Evolutionary conservation across 1,140 invertebrate genomes (phyloP), one percentile per base, ranked within the genome.

Genomic region (Caenorhabditis remanei): DNA sequence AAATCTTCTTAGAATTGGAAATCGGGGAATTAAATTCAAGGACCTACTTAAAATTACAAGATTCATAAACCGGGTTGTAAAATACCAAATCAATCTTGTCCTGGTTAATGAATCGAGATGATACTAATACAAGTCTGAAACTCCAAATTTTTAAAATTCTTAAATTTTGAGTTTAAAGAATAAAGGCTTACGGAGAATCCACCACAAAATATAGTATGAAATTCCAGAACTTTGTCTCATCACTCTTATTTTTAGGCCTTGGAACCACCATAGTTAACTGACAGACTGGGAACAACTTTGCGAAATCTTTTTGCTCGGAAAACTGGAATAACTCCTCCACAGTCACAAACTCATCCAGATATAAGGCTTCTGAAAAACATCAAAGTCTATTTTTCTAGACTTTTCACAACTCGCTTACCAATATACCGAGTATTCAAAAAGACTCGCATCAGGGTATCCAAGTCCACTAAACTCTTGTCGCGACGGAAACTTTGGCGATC

Each of bases 271-370:
- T 41, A 5, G 71, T 79, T 4, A 79, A 24, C 21, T 79, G 71
- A 50, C 71, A 79, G 24, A 79, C 71, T 14, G 71, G 71, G n/a
- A 79, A 79, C n/a, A 50, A 7, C 24, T 50, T 79, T 13, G 71
- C 71, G 13, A 79, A 79, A 32, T 53, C n/a, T 24, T 79, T 79
- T n/a, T 79, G 71, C 11, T 79, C 71, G 14, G 71, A 79, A 79
- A 50, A 79, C 19, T 50, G 71, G 14, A 79, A 24, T 13, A 79
- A 8, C 11, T 50, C 71, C 21, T 79, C 71, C 6, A 79, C n/a
- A 5, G 71, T 53, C 50, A 79, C 71, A 9, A 50, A 50, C 24
- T 79, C 71, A 11, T 79, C 71, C 1, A 79, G 46, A 24, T 79
- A 79, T 24, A 79, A 50, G 0, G 71, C 71, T 79, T 79, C 71